These are phyloP conservation scores for Bolinopsis microptera DNA, from an alignment of 37 sponge, comb jelly and placozoan species.

Conservation along the genomic window DNA sequence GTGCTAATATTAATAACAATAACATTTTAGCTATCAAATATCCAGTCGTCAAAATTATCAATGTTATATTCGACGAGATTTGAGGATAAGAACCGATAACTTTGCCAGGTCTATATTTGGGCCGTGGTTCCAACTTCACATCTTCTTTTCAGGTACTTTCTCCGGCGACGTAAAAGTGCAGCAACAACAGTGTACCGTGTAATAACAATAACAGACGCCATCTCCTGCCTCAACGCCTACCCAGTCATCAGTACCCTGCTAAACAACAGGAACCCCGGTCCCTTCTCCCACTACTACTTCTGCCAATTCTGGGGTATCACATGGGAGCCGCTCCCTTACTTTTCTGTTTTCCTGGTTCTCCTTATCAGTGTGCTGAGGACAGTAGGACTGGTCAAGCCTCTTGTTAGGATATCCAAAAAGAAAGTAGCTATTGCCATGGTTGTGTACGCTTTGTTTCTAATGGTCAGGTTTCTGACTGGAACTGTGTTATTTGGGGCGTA, in stretches of 20 bases:
- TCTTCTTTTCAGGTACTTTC: slow-evolving; percentile 9
- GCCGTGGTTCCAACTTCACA: too few species aligned
- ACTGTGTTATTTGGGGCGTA: not conserved
- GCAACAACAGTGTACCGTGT: not conserved
- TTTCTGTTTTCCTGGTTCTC: slow-evolving; percentile 58
- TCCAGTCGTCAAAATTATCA: too few species aligned
- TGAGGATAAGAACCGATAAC: too few species aligned
- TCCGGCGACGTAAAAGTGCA: not conserved
- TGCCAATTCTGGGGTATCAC: slow-evolving; percentile 3
- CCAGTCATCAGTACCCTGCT: slow-evolving; percentile 46
- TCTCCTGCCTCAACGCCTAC: slow-evolving; percentile 2
- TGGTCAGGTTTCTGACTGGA: not conserved
- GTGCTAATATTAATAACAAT: too few species aligned
- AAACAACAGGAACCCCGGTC: not conserved
- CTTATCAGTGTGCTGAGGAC: not conserved
- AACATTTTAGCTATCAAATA: too few species aligned
- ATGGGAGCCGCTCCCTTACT: slow-evolving; percentile 52
- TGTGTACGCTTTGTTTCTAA: not conserved
- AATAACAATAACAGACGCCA: slow-evolving; percentile 3
- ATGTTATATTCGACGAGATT: too few species aligned
- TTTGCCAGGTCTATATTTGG: too few species aligned
- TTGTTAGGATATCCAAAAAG: not conserved
- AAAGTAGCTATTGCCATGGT: not conserved
- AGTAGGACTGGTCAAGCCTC: not conserved
- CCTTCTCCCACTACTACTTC: slow-evolving; percentile 7